phyloP scores from a whole-genome alignment of 2,888 invertebrate species.

The Achlya flavicornis region DNA sequence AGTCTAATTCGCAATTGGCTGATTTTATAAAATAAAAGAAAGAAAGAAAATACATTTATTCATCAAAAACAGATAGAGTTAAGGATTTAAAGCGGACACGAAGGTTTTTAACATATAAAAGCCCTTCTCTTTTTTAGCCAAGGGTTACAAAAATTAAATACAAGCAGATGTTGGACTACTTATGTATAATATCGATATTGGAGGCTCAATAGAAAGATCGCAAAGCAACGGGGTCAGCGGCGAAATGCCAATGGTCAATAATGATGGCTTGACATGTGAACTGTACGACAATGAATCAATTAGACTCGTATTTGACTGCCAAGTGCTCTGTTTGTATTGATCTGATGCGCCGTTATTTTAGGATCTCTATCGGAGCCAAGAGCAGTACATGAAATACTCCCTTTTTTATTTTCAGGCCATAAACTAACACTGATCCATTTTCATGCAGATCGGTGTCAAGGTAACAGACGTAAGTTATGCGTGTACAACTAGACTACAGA shows the following conservation, averaged over 20 bases:
- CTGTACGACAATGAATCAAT: constrained; percentile 73
- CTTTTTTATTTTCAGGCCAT: not conserved
- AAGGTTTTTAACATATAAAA: no score
- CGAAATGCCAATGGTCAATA: constrained; percentile 72
- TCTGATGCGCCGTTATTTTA: constrained; percentile 14
- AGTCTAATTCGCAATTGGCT: no score
- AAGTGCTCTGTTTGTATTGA: constrained; percentile 38
- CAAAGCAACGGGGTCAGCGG: constrained; percentile 65
- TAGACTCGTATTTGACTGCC: constrained; percentile 52
- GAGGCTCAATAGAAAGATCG: constrained; percentile 67
- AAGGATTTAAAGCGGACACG: no score
- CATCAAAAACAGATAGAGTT: no score
- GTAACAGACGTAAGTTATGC: no score
- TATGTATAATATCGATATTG: constrained; percentile 49
- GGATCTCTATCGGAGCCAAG: constrained; percentile 9
- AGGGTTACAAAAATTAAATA: not conserved
- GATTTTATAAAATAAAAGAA: no score
- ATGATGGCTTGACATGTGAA: constrained; percentile 68
- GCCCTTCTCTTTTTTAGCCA: no score
- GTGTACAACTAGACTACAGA: no score
- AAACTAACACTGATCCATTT: no score
- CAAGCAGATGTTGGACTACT: constrained; percentile 22
- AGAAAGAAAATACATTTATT: no score
- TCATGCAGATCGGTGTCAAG: no score
- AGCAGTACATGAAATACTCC: constrained; percentile 5